Evolutionary conservation across 2,888 invertebrate genomes (phyloP).

Genomic region (Autographa gamma): DNA sequence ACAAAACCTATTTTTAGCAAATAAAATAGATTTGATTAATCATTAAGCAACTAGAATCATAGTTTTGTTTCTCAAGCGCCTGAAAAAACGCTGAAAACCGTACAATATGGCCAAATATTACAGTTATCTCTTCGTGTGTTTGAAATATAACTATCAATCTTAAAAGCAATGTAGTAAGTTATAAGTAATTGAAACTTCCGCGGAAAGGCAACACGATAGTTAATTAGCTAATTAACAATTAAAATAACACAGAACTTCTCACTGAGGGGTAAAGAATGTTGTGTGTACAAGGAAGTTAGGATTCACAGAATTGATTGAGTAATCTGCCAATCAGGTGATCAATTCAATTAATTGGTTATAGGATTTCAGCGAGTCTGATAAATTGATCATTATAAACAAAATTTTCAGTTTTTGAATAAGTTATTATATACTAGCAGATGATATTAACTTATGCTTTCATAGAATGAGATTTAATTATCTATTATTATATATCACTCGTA

Average conservation of each 20-base stretch:
- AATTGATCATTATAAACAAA: too few species aligned
- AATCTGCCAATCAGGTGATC: neutral
- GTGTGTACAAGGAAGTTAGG: neutral
- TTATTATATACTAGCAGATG: too few species aligned
- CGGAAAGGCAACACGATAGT: neutral
- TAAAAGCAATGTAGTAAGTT: neutral
- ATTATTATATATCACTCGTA: too few species aligned
- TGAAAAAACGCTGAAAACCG: neutral
- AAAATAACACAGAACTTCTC: constrained; percentile 4
- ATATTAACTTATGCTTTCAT: too few species aligned
- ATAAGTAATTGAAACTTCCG: neutral
- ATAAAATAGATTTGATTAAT: too few species aligned
- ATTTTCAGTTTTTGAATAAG: too few species aligned
- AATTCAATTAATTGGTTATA: neutral
- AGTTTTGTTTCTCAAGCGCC: neutral
- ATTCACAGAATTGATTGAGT: neutral
- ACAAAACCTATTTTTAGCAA: too few species aligned
- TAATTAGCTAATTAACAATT: neutral
- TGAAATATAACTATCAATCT: neutral
- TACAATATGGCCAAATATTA: neutral
- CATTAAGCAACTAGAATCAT: too few species aligned
- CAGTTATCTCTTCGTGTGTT: neutral
- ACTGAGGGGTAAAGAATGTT: neutral
- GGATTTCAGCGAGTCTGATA: neutral
- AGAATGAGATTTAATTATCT: too few species aligned